Conservation (phyloP, 2,113 vertebrate genomes). For the Empidonax traillii region DNA sequence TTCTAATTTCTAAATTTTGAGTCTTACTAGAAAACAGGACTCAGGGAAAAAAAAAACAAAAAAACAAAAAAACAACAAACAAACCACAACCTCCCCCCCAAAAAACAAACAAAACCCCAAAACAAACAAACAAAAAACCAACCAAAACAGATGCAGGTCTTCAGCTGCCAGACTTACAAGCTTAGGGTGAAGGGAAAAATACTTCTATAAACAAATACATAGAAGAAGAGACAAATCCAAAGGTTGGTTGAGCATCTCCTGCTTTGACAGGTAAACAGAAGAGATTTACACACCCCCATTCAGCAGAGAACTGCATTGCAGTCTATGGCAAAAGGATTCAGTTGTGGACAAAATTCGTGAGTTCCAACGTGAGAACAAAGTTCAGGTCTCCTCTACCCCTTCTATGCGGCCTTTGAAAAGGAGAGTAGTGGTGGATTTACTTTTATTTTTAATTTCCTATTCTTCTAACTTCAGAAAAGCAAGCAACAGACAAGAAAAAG, state of each 20-base stretch:
- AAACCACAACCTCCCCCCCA: no score
- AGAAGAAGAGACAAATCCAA: neutral
- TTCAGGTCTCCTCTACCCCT: neutral
- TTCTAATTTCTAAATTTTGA: neutral
- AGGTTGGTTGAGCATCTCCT: rapidly evolving
- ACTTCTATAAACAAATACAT: neutral
- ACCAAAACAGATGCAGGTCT: neutral
- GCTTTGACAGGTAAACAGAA: neutral
- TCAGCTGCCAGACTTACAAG: neutral
- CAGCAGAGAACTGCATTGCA: neutral
- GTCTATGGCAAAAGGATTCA: neutral
- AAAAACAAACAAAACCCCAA: no score
- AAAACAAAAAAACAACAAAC: neutral
- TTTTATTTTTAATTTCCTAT: neutral
- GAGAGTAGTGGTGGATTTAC: neutral
- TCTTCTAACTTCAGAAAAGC: neutral
- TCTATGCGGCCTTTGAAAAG: neutral
- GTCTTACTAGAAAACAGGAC: neutral
- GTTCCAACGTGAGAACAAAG: neutral
- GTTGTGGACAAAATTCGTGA: neutral
- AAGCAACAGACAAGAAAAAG: neutral
- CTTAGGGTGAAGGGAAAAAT: neutral
- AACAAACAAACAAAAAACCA: no score
- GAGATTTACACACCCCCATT: neutral
- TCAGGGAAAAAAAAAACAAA: neutral